A percentile compares a stretch with the other conserved stretches of the same genome.
Conservation (phyloP, 2,113 vertebrate species). For the Scomber colias region DNA sequence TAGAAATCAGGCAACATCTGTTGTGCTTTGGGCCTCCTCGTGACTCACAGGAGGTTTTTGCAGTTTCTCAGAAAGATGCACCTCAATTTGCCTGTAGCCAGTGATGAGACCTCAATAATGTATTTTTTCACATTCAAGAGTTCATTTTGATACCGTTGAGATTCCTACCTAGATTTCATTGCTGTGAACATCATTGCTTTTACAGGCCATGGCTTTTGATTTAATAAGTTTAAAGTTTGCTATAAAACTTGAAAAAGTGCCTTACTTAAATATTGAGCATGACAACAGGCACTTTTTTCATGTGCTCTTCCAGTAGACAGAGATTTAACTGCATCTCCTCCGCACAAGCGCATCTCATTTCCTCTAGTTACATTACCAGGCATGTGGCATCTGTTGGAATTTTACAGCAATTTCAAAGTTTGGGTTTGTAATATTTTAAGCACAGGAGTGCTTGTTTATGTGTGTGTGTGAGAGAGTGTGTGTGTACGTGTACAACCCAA, state of each 20-base stretch:
- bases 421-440: constrained; percentile 64
- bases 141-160: constrained; percentile 27
- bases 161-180: neutral
- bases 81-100: constrained; percentile 52
- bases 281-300: constrained; percentile 39
- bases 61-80: constrained; percentile 63
- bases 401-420: constrained; percentile 67
- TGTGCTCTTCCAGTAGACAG: constrained; percentile 38
- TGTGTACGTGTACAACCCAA: constrained; percentile 42
- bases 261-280: constrained; percentile 35
- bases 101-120: constrained; percentile 54
- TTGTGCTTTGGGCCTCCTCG: constrained; percentile 72
- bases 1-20: constrained; percentile 79
- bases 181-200: constrained; percentile 10
- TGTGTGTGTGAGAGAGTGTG: constrained; percentile 10
- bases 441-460: constrained; percentile 64
- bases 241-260: constrained; percentile 37
- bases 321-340: constrained; percentile 46
- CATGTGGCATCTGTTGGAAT: constrained; percentile 68
- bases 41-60: constrained; percentile 62
- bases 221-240: constrained; percentile 21
- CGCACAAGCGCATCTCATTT: constrained; percentile 56
- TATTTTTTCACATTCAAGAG: constrained; percentile 51
- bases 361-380: constrained; percentile 52
- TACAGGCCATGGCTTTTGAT: constrained; percentile 20